Evolutionary conservation across 2,888 invertebrate species (phyloP).

Genomic region (Hypercompe scribonia): DNA sequence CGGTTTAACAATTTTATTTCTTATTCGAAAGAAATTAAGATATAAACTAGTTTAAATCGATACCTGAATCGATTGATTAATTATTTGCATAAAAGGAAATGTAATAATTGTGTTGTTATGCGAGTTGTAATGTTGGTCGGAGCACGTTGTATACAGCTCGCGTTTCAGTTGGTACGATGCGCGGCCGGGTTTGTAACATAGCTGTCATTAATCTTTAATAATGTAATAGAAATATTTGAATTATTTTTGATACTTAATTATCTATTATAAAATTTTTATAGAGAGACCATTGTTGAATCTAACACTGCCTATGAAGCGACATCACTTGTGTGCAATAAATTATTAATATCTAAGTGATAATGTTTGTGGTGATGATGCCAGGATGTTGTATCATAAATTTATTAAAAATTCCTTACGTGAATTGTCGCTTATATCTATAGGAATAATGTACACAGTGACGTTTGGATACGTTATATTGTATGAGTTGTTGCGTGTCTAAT

Average conservation of each 20-base stretch:
- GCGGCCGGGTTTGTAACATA: constrained; percentile 67
- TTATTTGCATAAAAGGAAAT: background rate
- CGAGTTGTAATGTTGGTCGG: constrained; percentile 7
- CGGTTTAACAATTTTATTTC: background rate
- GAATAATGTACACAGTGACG: constrained; percentile 42
- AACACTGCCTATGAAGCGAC: constrained; percentile 65
- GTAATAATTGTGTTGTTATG: background rate
- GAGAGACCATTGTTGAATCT: constrained; percentile 61
- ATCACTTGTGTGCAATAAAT: constrained; percentile 67
- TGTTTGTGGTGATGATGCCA: constrained; percentile 37
- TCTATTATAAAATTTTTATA: constrained; percentile 62
- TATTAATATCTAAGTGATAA: constrained; percentile 55
- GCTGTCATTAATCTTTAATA: constrained; percentile 58
- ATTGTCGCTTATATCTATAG: constrained; percentile 24
- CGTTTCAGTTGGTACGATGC: constrained; percentile 50
- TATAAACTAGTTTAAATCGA: background rate
- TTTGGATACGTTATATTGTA: constrained; percentile 33
- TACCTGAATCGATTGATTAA: background rate
- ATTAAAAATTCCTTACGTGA: constrained; percentile 22
- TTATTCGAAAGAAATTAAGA: background rate
- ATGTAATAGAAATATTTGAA: constrained; percentile 65
- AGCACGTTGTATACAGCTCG: constrained; percentile 20
- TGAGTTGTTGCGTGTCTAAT: constrained; percentile 42
- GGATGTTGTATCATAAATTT: constrained; percentile 35
- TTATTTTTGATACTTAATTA: constrained; percentile 80